Evolutionary conservation across 2,888 invertebrate genomes (phyloP), one percentile per base, ranked within the genome.

Genomic region (Andrena dorsata): DNA sequence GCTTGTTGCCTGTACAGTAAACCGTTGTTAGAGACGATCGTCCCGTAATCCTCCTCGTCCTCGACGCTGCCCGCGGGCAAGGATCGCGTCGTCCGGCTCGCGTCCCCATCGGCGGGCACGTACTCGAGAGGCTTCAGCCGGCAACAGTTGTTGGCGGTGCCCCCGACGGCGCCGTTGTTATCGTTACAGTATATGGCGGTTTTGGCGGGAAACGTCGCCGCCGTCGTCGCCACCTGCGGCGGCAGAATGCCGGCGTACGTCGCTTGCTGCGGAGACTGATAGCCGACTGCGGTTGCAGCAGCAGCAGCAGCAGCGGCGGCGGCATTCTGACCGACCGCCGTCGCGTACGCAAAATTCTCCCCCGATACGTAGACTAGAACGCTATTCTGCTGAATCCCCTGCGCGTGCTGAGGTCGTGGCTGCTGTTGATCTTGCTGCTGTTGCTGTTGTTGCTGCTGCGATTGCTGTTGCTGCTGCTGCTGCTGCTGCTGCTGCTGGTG

Each of bases 311-410:
- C 94, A 76, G 80, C 83, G 77, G 85, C 89, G 77, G 94, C 94
- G 94, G 94, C 94, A 89, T 94, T 90, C 87, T 94, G 94, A 85
- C 94, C 94, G 82, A 95, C 94, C 84, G 95, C 94, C 83, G 92
- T 90, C 74, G 93, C 92, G 93, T 95, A 95, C 78, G 95, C 94
- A 90, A 95, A 95, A 92, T 95, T 95, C 87, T 95, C 95, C 91
- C 95, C 95, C 75, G 95, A 95, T 66, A 95, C 95, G 92, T 95
- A 95, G 81, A 95, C 95, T 94, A 95, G 94, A 90, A 95, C 95
- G 93, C 95, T 95, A 89, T 95, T 95, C 82, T 95, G 94, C 76
- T 91, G 91, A 75, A 91, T 88, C 76, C 86, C 88, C 64, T 88
- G 88, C 61, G 86, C 86, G 16, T 88, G 90, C 3, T 88, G 87